A percentile compares a stretch with the other conserved stretches of the same genome.
Conservation (phyloP, 2,888 invertebrate species). For the Automeris io region DNA sequence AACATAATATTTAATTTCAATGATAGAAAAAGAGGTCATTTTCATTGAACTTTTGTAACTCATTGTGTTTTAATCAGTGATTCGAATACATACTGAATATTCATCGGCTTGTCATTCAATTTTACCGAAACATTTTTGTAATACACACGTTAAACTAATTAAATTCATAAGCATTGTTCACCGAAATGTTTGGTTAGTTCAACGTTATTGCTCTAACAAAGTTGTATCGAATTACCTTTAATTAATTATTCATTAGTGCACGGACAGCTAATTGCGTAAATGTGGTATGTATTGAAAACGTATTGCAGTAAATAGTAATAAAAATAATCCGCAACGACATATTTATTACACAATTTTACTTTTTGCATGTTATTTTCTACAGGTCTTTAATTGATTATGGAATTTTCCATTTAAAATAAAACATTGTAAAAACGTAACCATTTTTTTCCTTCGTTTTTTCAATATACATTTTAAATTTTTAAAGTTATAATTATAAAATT, state of each 20-base stretch:
- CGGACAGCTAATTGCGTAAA: background rate
- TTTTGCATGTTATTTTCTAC: too few relatives aligned
- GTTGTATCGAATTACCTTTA: background rate
- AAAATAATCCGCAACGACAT: too few relatives aligned
- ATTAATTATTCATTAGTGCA: background rate
- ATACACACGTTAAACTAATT: conserved; percentile 26
- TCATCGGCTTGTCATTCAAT: conserved; percentile 35
- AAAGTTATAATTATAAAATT: too few relatives aligned
- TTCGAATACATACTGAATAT: conserved; percentile 43
- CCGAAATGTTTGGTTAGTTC: conserved; percentile 16
- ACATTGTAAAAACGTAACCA: too few relatives aligned
- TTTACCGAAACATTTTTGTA: conserved; percentile 24
- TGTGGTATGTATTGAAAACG: too few relatives aligned
- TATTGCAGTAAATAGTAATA: too few relatives aligned
- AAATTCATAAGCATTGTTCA: conserved; percentile 21
- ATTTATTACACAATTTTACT: too few relatives aligned
- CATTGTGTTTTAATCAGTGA: conserved; percentile 45
- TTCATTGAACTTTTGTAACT: conserved; percentile 32
- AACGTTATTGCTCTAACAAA: conserved; percentile 16
- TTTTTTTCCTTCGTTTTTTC: too few relatives aligned
- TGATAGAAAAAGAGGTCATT: conserved; percentile 17
- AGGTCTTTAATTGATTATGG: too few relatives aligned
- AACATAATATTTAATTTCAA: conserved; percentile 8
- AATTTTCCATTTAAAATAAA: too few relatives aligned
- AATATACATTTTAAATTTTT: too few relatives aligned